Evolutionary conservation across 2,888 invertebrate genomes (phyloP).

Genomic region (Dolichopus griseipennis): DNA sequence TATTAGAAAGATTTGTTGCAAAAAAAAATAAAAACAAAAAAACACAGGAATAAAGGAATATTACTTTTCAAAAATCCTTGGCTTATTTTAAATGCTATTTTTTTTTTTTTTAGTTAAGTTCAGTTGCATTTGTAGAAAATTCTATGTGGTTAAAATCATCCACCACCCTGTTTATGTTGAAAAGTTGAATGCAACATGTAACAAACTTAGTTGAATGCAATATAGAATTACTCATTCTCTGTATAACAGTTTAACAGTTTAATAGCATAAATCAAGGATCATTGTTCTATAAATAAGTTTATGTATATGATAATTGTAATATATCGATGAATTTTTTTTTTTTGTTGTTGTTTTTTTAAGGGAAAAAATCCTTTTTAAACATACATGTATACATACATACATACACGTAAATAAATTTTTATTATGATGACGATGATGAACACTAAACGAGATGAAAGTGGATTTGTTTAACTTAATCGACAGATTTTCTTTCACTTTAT

Average conservation of each 20-base stretch:
- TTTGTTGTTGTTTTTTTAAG: too few relatives aligned
- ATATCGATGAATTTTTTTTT: neutral
- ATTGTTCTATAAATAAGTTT: neutral
- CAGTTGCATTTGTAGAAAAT: neutral
- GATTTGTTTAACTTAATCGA: conserved; percentile 6
- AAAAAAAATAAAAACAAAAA: too few relatives aligned
- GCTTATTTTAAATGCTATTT: neutral
- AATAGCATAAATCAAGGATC: neutral
- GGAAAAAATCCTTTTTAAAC: neutral
- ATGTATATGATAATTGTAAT: neutral
- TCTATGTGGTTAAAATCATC: neutral
- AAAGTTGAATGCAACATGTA: neutral
- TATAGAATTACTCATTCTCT: neutral
- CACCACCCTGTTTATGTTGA: neutral
- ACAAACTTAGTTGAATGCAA: neutral
- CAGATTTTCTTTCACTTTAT: neutral
- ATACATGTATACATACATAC: neutral
- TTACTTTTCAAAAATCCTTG: neutral
- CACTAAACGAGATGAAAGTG: conserved; percentile 6
- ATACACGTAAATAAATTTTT: neutral
- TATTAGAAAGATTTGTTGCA: too few relatives aligned
- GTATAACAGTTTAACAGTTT: too few relatives aligned
- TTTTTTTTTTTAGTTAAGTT: neutral
- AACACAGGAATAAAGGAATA: neutral
- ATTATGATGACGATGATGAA: conserved; percentile 6